Percentiles rank a stretch among this genome's conserved stretches.
These are phyloP conservation scores for Drosophila miranda DNA, from an alignment of 1,140 invertebrate species.

Conservation along the genomic window DNA sequence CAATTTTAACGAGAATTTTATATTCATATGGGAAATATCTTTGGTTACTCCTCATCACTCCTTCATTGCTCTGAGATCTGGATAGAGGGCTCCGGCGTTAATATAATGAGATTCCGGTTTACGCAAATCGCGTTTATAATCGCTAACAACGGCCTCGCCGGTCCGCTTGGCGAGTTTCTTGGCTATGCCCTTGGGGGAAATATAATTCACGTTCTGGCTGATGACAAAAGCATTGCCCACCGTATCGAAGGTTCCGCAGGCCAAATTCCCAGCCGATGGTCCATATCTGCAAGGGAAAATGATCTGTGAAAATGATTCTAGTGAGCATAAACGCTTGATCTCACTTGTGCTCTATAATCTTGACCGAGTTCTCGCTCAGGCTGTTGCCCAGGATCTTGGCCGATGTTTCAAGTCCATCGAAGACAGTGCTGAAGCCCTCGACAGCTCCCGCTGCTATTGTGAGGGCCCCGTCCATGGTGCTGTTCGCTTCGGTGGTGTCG, in stretches of 20 bases:
- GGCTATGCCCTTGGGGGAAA: constrained; percentile 86
- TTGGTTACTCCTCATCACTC: constrained; percentile 28
- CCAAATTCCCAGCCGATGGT: constrained; percentile 84
- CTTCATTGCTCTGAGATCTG: constrained; percentile 68
- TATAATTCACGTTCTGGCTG: constrained; percentile 84
- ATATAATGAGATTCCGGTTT: constrained; percentile 72
- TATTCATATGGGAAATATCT: constrained; percentile 12
- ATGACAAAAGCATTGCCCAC: constrained; percentile 86
- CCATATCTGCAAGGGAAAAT: constrained; percentile 85
- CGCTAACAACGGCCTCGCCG: constrained; percentile 85
- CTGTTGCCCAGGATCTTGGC: constrained; percentile 86
- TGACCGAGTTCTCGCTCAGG: constrained; percentile 88
- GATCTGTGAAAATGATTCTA: no score
- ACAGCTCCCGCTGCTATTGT: constrained; percentile 88
- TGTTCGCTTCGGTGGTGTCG: constrained; percentile 83
- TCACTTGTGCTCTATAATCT: constrained; percentile 87
- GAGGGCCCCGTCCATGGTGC: constrained; percentile 85
- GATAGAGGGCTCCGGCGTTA: constrained; percentile 72
- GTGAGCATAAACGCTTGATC: constrained; percentile 61
- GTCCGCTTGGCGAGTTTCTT: constrained; percentile 87
- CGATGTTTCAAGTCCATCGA: constrained; percentile 86
- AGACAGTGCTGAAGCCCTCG: constrained; percentile 87
- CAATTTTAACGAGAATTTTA: constrained; percentile 31
- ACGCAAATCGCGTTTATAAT: constrained; percentile 70
- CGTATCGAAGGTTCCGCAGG: constrained; percentile 85